Base-by-base conservation (phyloP, 2,797 vertebrate genomes). In the Philypnodon macrostomus region DNA sequence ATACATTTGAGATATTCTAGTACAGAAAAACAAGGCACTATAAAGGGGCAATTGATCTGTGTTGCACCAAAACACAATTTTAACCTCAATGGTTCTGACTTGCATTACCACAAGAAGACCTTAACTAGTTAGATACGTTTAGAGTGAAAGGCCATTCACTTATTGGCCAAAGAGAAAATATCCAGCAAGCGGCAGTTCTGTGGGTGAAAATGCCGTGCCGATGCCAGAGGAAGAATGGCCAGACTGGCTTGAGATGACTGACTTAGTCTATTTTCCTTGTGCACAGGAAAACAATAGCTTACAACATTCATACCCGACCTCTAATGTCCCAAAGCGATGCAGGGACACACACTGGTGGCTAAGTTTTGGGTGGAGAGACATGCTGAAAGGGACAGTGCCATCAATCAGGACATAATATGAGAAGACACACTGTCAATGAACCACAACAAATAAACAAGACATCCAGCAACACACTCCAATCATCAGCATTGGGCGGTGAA, bases 401-500 rank as follows among this genome's bases (percentile, higher is more conserved):
- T 83, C 79, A 76, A 79, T 87, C 79, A 83, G 50, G 38, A 29
- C 42, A 24, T 75, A 83, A 83, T 75, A 41, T 59, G 38, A 68
- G 71, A 53, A 71, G 59, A 29, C 58, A 64, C 71, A 55, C 56
- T 36, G 57, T 72, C 78, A 78, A 77, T 81, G 70, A 56, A 65
- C 67, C 62, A 75, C 13, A 26, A 63, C 49, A 69, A 81, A 83
- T 74, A 81, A 81, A 85, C 66, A 77, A 16, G 51, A 60, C 58
- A 6, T 45, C 13, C 47, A 2, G 41, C 69, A 80, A 62, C 58
- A 45, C 10, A 27, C 39, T 23, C 27, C 41, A 53, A 57, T 56
- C 49, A 73, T 35, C 38, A 30, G 54, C 32, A 45, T 33, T 35
- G 38, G 6, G 46, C 18, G 4, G 27, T 55, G 72, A 79, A 79